These are phyloP conservation scores for Darevskia nairensis DNA, from an alignment of 2,797 vertebrate species.

Conservation along the genomic window DNA sequence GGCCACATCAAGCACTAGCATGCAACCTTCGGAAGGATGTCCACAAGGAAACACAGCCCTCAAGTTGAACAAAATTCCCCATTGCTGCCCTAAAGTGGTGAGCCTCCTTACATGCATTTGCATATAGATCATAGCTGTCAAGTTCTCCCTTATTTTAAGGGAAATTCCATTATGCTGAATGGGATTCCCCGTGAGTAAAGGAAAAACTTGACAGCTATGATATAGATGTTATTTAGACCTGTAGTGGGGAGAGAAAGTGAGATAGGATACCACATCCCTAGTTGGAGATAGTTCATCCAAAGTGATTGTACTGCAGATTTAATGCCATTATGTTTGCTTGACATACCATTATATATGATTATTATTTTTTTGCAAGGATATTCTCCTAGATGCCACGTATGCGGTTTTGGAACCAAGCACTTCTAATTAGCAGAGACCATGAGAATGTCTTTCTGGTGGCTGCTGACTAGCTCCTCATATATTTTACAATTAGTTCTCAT, in stretches of 20 bases:
- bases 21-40: no score
- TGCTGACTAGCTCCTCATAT: slow-evolving; percentile 46
- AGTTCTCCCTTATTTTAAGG: no score
- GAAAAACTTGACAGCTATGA: no score
- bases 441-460: slow-evolving; percentile 41
- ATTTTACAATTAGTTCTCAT: slow-evolving; percentile 62
- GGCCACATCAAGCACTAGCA: no score
- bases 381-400: neutral
- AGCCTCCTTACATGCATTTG: neutral
- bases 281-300: neutral
- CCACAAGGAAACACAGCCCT: no score
- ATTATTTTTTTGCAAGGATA: neutral
- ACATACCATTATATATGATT: slow-evolving; percentile 20
- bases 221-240: neutral
- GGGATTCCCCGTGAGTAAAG: no score
- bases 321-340: neutral
- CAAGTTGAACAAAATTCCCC: no score
- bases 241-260: neutral
- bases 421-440: slow-evolving; percentile 36
- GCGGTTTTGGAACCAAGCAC: slow-evolving; percentile 32
- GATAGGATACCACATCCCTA: neutral
- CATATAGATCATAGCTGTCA: neutral
- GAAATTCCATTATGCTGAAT: no score
- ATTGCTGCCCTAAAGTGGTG: no score
- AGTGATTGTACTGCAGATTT: neutral